Percentiles rank a stretch among this genome's conserved stretches.
Evolutionary conservation across 2,888 invertebrate species (phyloP).

Genomic region (Corbicula japonica): DNA sequence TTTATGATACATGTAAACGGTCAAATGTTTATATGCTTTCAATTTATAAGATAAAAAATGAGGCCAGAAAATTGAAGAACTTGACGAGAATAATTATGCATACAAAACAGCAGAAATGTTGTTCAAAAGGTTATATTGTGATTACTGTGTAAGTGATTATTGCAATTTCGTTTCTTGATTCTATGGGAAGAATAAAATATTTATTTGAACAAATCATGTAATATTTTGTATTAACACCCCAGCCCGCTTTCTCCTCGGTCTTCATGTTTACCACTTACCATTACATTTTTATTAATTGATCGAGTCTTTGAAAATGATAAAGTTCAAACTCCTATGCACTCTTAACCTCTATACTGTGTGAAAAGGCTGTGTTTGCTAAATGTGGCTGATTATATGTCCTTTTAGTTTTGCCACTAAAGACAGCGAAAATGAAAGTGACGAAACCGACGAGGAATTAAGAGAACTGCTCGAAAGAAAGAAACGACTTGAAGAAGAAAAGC

Average conservation of each 20-base stretch:
- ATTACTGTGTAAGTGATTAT: too few relatives aligned
- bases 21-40: neutral
- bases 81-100: too few relatives aligned
- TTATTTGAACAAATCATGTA: too few relatives aligned
- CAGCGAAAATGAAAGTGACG: slow-evolving; percentile 31
- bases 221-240: too few relatives aligned
- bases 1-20: neutral
- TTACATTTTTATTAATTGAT: neutral
- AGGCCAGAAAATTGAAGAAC: too few relatives aligned
- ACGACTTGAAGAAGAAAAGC: slow-evolving; percentile 36
- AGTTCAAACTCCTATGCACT: neutral
- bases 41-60: neutral
- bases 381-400: neutral
- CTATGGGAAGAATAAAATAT: too few relatives aligned
- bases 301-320: neutral
- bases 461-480: slow-evolving; percentile 40
- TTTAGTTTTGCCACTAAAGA: neutral
- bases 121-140: too few relatives aligned
- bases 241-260: too few relatives aligned
- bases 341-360: neutral
- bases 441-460: slow-evolving; percentile 50
- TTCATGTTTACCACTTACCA: too few relatives aligned
- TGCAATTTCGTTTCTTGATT: too few relatives aligned
- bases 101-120: too few relatives aligned
- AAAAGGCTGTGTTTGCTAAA: neutral